Base-by-base conservation (phyloP, 2,888 invertebrate genomes). In the Macrosoma leucophasiata region DNA sequence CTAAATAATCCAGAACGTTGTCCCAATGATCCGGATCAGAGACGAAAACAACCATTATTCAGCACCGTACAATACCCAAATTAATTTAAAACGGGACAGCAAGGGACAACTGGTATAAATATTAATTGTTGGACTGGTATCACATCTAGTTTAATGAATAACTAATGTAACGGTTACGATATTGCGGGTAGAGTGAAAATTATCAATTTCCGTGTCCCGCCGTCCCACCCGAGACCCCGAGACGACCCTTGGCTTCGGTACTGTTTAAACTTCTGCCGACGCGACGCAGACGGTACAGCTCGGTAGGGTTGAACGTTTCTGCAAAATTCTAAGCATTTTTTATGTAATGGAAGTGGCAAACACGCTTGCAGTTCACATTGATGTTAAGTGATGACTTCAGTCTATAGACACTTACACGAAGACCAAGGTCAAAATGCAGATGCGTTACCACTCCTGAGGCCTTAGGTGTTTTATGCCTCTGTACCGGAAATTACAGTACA, bases 131-230 rank as follows among this genome's bases (percentile, higher is more conserved):
- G 52, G 58, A 65, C 66, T 69, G 68, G 65, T 64, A 69, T 75
- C 72, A 71, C 71, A 69, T 67, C 70, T 65, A 62, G 55, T 59
- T 60, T 68, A 71, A 76, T 81, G 81, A 81, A 81, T 81, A 81
- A 74, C 64, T 78, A 69, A 81, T 75, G 70, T 60, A 51, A 69
- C 60, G 62, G 65, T 66, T 62, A 62, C 60, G 61, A 61, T 61
- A 64, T 61, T 68, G 64, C 52, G 58, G 63, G 26, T 42, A 46
- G 53, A 61, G 64, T 59, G 69, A 68, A 73, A 73, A 78, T 79
- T 79, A 79, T 79, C 79, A 78, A 77, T 79, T 75, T 75, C 62
- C n/a, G n/a, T n/a, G n/a, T n/a, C n/a, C n/a, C n/a, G n/a, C n/a
- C n/a, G n/a, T n/a, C n/a, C n/a, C 59, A 61, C 50, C 43, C 36